phyloP scores from a whole-genome alignment of 2,797 vertebrate genomes.

The Tokudaia muenninki region DNA sequence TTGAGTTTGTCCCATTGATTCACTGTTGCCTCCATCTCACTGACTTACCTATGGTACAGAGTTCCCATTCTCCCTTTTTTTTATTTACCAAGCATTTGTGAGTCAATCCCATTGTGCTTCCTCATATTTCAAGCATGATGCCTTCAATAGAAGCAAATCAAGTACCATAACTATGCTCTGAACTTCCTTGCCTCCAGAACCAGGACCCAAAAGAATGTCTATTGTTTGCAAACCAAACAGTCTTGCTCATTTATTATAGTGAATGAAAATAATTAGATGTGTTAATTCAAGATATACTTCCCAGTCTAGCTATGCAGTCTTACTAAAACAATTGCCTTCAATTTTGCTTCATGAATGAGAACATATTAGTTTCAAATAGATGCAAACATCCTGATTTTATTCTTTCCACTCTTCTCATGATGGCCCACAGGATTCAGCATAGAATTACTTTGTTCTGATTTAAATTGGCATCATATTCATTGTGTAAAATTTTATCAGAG shows the following conservation, averaged over 20 bases:
- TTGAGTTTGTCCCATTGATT: neutral
- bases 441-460: neutral
- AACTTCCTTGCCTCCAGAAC: neutral
- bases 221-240: neutral
- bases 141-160: neutral
- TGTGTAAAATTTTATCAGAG: neutral
- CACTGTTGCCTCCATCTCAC: neutral
- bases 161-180: neutral
- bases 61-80: neutral
- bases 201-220: neutral
- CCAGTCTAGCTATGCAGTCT: neutral
- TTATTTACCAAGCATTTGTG: neutral
- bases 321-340: neutral
- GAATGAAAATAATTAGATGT: neutral
- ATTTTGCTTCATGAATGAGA: neutral
- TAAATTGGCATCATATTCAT: neutral
- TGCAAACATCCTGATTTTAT: neutral
- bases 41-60: neutral
- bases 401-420: neutral
- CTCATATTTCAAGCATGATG: neutral
- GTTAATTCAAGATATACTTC: slow-evolving; percentile 82
- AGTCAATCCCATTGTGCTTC: neutral
- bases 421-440: neutral
- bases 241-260: neutral
- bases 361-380: neutral